Evolutionary conservation across 2,888 invertebrate genomes (phyloP), one percentile per base, ranked within the genome.

Genomic region (Drosophila fulvimacula): DNA sequence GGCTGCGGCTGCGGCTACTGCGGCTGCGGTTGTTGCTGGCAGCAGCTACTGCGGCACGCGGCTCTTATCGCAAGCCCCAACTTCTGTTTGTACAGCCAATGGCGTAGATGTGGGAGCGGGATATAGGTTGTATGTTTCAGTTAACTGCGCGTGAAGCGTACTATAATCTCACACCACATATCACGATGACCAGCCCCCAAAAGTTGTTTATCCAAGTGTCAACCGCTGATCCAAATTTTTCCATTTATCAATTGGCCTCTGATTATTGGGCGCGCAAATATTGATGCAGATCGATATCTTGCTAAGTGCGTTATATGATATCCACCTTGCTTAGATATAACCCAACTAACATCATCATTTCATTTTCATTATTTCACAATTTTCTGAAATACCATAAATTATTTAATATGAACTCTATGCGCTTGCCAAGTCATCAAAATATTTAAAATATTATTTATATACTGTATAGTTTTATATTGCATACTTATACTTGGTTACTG

Each of bases 71-170:
- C 34, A 21, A 46, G n/a, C 42, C 39, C 36, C 58, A 60, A 65
- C 58, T 51, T 51, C 58, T 88, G 69, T 79, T 76, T 79, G 69
- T 80, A 64, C 68, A 89, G 77, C 86, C 68, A 71, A 69, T 77
- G 66, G 86, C 82, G 85, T 89, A 79, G 67, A 76, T 86, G 83
- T 82, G 83, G 74, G 74, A 90, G 89, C 71, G 83, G 83, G 90
- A 84, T 89, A 89, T 77, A 86, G 88, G 83, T 84, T 89, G 83
- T 89, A 82, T 88, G 77, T 84, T 88, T 89, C 76, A 80, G 70
- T 62, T 80, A 76, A 63, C 72, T 51, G 30, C 41, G 34, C 72
- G 56, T 46, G 24, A 51, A 60, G 60, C 69, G 51, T 52, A 69
- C 60, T 84, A 78, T 64, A 74, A 69, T 27, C 60, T 66, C 72